A percentile compares a stretch with the other conserved stretches of the same genome.
phyloP scores from a whole-genome alignment of 2,113 vertebrate genomes.

The Salvelinus alpinus region DNA sequence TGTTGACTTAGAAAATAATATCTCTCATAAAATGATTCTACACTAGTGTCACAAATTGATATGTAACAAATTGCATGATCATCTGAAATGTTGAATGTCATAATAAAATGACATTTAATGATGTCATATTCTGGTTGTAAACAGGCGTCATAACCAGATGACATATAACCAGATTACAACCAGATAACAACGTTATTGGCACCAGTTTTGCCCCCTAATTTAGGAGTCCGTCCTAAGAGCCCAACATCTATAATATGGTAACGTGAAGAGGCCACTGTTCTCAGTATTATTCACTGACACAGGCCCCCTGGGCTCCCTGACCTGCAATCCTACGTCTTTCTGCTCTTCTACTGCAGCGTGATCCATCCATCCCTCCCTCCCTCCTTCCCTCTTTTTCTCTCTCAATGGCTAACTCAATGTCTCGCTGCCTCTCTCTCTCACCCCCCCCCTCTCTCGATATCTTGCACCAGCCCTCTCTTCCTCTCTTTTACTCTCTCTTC shows the following conservation, averaged over 20 bases:
- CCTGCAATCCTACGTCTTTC: constrained; percentile 53
- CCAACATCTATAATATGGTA: constrained; percentile 18
- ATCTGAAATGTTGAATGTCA: too few species aligned
- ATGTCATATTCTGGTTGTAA: too few species aligned
- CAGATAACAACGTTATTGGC: too few species aligned
- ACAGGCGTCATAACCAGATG: too few species aligned
- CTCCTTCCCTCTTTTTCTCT: constrained; percentile 22
- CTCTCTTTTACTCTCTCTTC: not conserved
- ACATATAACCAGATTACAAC: too few species aligned
- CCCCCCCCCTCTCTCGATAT: not conserved
- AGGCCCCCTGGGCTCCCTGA: constrained; percentile 49
- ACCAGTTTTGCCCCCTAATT: constrained; percentile 30
- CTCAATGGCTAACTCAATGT: not conserved
- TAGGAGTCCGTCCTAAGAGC: constrained; percentile 35
- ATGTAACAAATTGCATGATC: too few species aligned
- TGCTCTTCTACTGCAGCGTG: constrained; percentile 27
- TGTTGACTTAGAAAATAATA: too few species aligned
- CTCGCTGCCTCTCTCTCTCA: not conserved
- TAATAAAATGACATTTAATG: too few species aligned
- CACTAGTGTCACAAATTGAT: too few species aligned
- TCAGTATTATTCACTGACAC: constrained; percentile 61
- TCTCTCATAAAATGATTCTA: too few species aligned
- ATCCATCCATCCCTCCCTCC: constrained; percentile 53
- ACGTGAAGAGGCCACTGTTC: constrained; percentile 9
- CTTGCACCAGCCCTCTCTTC: not conserved